Evolutionary conservation across 1,140 invertebrate species (phyloP).

Genomic region (Copidosoma floridanum): DNA sequence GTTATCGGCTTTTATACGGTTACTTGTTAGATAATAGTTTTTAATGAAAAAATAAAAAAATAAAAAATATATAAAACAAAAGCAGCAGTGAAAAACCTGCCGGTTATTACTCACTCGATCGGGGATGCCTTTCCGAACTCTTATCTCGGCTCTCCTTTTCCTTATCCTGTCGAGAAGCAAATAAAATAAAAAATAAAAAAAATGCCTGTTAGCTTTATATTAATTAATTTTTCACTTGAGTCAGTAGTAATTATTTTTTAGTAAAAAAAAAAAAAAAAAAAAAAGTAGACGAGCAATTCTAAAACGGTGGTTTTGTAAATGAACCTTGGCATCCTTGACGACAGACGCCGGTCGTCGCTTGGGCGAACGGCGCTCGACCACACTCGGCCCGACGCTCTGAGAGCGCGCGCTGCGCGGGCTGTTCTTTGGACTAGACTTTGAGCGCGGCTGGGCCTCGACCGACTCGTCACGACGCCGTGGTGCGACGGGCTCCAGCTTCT

Average conservation of each 20-base stretch:
- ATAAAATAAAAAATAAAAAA: no score
- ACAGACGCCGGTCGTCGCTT: conserved; percentile 67
- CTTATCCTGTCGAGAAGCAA: conserved; percentile 41
- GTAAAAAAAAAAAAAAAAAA: not conserved
- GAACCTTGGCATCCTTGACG: conserved; percentile 55
- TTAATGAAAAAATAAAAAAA: not conserved
- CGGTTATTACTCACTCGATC: conserved; percentile 52
- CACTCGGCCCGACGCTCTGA: conserved; percentile 67
- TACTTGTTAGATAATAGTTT: not conserved
- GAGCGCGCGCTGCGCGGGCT: conserved; percentile 63
- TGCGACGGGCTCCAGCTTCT: conserved; percentile 70
- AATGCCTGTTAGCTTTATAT: no score
- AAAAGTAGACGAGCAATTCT: no score
- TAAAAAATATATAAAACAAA: not conserved
- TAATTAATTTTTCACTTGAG: no score
- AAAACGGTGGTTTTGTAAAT: not conserved
- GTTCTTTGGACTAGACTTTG: conserved; percentile 67
- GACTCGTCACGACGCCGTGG: conserved; percentile 65
- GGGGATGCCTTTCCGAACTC: conserved; percentile 50
- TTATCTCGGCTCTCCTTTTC: conserved; percentile 47
- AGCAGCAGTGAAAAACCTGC: not conserved
- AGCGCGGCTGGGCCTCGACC: conserved; percentile 41
- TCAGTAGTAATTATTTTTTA: not conserved
- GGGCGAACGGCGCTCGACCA: conserved; percentile 67
- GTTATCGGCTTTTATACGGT: no score